Evolutionary conservation across 2,113 vertebrate genomes (phyloP).

Genomic region (Alligator mississippiensis): DNA sequence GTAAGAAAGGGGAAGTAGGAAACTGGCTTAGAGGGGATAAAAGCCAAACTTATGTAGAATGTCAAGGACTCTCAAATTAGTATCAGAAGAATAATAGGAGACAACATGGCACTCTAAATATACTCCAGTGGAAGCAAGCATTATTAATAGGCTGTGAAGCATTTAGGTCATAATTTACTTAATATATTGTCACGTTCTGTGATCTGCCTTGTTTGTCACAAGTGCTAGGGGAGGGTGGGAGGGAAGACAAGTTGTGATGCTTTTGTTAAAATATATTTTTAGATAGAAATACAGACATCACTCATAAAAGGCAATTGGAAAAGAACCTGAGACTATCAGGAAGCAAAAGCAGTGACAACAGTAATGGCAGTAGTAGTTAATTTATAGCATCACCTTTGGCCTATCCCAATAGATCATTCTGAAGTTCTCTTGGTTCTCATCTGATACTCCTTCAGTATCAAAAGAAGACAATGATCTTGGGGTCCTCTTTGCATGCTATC

Average conservation of each 20-base stretch:
- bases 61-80: neutral
- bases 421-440: constrained; percentile 50
- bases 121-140: neutral
- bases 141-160: neutral
- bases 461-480: constrained; percentile 26
- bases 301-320: neutral
- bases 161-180: neutral
- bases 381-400: constrained; percentile 14
- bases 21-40: neutral
- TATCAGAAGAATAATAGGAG: neutral
- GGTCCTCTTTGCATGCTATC: neutral
- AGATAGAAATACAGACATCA: neutral
- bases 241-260: neutral
- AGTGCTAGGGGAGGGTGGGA: neutral
- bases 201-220: neutral
- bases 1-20: neutral
- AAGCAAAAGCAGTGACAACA: constrained; percentile 3
- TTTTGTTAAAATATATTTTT: constrained; percentile 2
- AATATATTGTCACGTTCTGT: neutral
- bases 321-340: neutral
- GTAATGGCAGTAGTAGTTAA: neutral
- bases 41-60: neutral
- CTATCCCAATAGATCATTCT: constrained; percentile 29
- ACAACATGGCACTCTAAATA: neutral
- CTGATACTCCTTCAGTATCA: constrained; percentile 2